Conservation (phyloP, 2,797 vertebrate genomes). For the Enteromius afrohamiltoni region DNA sequence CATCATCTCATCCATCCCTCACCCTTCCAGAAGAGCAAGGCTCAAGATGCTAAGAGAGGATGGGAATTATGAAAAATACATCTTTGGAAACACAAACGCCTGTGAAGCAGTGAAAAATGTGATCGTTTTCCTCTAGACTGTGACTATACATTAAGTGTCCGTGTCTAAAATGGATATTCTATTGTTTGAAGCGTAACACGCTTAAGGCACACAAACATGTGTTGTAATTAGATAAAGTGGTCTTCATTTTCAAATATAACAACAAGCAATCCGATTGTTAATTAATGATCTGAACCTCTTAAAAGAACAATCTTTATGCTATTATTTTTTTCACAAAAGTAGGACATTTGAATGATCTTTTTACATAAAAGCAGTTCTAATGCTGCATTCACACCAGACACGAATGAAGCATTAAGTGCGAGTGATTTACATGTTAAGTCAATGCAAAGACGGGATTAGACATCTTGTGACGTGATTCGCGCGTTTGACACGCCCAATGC, state of each 20-base stretch:
- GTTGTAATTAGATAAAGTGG: no score
- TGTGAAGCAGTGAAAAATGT: neutral
- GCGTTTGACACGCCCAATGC: no score
- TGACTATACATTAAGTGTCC: neutral
- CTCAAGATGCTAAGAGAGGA: neutral
- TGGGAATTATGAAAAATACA: neutral
- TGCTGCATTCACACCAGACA: no score
- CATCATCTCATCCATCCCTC: slow-evolving; percentile 4
- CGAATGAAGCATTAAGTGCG: no score
- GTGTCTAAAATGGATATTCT: neutral
- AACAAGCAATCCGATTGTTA: neutral
- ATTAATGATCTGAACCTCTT: neutral
- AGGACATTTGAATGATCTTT: neutral
- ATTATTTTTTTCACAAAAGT: neutral
- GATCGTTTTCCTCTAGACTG: neutral
- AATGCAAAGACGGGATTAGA: no score
- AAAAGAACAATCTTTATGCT: neutral
- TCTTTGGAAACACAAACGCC: neutral
- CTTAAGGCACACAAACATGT: neutral
- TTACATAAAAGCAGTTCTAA: neutral
- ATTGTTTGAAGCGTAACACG: neutral
- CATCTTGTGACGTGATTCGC: no score
- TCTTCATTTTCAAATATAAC: neutral
- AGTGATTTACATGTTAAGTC: no score
- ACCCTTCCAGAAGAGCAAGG: neutral